Conservation (phyloP, 2,113 vertebrate species). For the Himantopus leucocephalus region DNA sequence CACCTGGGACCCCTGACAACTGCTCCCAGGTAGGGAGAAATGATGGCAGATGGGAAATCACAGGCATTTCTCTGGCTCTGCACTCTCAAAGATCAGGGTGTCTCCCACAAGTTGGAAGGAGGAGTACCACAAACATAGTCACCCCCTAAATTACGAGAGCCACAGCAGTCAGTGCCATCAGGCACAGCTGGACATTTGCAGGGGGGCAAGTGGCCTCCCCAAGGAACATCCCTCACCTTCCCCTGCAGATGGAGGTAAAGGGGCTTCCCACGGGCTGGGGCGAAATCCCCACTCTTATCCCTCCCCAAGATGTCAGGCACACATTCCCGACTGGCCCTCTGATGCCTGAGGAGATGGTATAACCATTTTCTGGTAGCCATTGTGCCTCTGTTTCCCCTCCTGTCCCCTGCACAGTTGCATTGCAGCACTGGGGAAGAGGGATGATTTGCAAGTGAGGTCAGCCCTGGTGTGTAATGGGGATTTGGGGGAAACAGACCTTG, state of each 20-base stretch:
- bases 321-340: background rate
- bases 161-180: background rate
- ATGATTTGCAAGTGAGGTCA: background rate
- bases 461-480: background rate
- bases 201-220: background rate
- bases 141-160: background rate
- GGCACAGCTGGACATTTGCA: background rate
- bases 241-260: background rate
- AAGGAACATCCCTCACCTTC: background rate
- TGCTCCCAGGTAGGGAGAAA: background rate
- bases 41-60: background rate
- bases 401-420: background rate
- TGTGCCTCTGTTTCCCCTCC: background rate
- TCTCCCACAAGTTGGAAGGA: fast-evolving
- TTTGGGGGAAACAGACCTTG: background rate
- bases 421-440: background rate
- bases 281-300: background rate
- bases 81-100: background rate
- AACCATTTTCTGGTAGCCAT: background rate
- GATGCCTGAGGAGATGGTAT: background rate
- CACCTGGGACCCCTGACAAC: background rate
- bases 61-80: background rate
- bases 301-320: too few relatives aligned
- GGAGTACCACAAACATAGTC: background rate
- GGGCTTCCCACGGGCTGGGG: background rate